A percentile compares a stretch with the other conserved stretches of the same genome.
Evolutionary conservation across 2,888 invertebrate genomes (phyloP).

Genomic region (Sinopyrophorus schimmeli): DNA sequence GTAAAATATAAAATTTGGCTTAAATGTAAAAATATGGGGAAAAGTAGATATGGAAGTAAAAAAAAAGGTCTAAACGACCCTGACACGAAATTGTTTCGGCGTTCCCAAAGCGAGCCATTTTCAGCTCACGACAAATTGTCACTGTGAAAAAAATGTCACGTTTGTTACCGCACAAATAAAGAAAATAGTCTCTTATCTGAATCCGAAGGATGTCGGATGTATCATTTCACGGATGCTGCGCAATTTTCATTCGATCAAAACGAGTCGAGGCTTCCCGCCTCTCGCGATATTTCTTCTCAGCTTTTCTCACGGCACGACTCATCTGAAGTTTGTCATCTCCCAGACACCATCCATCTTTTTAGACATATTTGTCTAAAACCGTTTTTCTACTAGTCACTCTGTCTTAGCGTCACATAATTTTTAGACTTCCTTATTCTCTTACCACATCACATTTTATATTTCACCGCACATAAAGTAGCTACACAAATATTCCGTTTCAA

Average conservation of each 20-base stretch:
- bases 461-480: too few relatives aligned
- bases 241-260: constrained; percentile 53
- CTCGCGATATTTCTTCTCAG: constrained; percentile 37
- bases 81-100: constrained; percentile 33
- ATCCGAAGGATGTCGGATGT: constrained; percentile 48
- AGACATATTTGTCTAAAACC: constrained; percentile 29
- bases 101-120: constrained; percentile 31
- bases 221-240: constrained; percentile 52
- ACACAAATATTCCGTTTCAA: too few relatives aligned
- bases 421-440: constrained; percentile 9
- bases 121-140: constrained; percentile 44
- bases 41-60: too few relatives aligned
- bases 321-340: constrained; percentile 42
- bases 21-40: too few relatives aligned
- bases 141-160: constrained; percentile 47
- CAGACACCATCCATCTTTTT: constrained; percentile 41
- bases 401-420: constrained; percentile 28
- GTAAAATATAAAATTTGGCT: too few relatives aligned
- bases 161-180: constrained; percentile 41
- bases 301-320: constrained; percentile 38
- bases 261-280: constrained; percentile 43
- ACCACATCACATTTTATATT: too few relatives aligned
- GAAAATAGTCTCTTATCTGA: constrained; percentile 47
- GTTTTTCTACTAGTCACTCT: constrained; percentile 30
- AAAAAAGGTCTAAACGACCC: constrained; percentile 18